Percentiles rank a stretch among this genome's conserved stretches.
Conservation (phyloP, 2,113 vertebrate species). For the Lagopus leucura region DNA sequence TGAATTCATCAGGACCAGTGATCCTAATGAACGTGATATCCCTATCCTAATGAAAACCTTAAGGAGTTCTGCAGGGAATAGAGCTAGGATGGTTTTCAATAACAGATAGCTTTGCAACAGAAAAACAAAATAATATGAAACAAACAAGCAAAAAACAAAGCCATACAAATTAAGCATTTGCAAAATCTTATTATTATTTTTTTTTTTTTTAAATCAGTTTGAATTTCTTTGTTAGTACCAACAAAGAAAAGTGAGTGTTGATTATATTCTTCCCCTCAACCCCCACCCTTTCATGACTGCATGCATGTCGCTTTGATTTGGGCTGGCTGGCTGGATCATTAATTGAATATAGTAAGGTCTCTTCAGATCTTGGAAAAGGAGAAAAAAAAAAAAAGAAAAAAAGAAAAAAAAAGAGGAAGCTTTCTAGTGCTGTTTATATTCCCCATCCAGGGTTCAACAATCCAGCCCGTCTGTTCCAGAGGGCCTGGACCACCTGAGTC, state of each 20-base stretch:
- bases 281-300: not conserved
- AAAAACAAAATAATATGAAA: constrained; percentile 16
- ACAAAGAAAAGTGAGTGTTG: constrained; percentile 2
- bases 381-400: not conserved
- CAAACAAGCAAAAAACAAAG: not conserved
- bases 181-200: not conserved
- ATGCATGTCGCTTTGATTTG: constrained; percentile 33
- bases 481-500: constrained; percentile 71
- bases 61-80: constrained; percentile 40
- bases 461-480: constrained; percentile 54
- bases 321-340: constrained; percentile 11
- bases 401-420: not conserved
- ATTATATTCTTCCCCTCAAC: not conserved
- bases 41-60: constrained; percentile 62
- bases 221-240: not conserved
- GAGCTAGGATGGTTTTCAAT: not conserved
- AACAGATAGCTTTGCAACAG: not conserved
- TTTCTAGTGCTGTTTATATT: constrained; percentile 16
- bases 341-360: not conserved
- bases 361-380: constrained; percentile 22
- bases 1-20: constrained; percentile 53
- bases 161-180: not conserved
- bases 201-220: not conserved
- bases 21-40: constrained; percentile 45
- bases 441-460: not conserved